phyloP scores from a whole-genome alignment of 2,797 vertebrate species.

The Coregonus ussuriensis region DNA sequence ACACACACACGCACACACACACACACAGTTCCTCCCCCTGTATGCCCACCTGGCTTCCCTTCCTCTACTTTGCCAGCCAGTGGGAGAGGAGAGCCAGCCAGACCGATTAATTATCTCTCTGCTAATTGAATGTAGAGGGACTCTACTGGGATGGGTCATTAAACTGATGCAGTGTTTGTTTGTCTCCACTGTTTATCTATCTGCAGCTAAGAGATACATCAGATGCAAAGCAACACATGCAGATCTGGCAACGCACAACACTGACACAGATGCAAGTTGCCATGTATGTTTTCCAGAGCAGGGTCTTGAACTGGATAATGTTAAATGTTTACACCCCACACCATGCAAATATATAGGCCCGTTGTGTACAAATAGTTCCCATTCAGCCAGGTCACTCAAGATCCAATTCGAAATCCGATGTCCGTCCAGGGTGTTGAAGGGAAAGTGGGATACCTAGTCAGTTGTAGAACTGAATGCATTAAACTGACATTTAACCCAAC shows the following conservation, averaged over 20 bases:
- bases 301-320: no score
- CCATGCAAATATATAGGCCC: no score
- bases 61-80: slow-evolving; percentile 58
- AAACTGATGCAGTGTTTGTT: slow-evolving; percentile 76
- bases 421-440: no score
- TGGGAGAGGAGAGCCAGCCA: slow-evolving; percentile 57
- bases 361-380: no score
- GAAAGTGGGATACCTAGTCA: no score
- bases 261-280: neutral
- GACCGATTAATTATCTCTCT: slow-evolving; percentile 76
- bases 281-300: no score
- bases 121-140: slow-evolving; percentile 81
- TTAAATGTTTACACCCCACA: no score
- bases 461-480: no score
- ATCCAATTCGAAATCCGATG: no score
- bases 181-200: slow-evolving; percentile 78
- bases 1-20: neutral
- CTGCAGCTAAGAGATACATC: slow-evolving; percentile 72
- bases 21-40: slow-evolving; percentile 35
- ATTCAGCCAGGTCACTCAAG: no score
- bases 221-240: slow-evolving; percentile 33
- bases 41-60: slow-evolving; percentile 72
- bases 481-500: no score
- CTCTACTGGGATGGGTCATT: slow-evolving; percentile 80
- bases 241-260: no score